Percentiles rank a stretch among this genome's conserved stretches.
Conservation (phyloP, 2,797 vertebrate species). For the Silurus aristotelis region DNA sequence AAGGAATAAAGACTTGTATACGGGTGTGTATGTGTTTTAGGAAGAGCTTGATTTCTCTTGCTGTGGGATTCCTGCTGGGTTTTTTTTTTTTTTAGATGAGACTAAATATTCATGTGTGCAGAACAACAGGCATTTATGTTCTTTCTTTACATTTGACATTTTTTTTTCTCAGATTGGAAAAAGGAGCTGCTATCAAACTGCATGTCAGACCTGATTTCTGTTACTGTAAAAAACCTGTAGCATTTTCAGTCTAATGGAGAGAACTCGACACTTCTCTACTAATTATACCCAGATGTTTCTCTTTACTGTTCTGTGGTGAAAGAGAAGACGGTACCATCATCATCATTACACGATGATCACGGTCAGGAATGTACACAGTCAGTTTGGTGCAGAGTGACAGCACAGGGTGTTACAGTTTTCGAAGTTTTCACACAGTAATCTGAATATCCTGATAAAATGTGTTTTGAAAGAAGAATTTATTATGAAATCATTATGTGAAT, state of each 20-base stretch:
- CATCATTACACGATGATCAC: background rate
- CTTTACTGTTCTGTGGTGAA: background rate
- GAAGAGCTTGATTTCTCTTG: background rate
- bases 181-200: too few species aligned
- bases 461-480: background rate
- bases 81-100: background rate
- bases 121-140: background rate
- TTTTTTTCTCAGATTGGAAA: background rate
- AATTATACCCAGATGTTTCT: background rate
- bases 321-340: too few species aligned
- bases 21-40: background rate
- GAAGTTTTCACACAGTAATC: background rate
- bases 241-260: background rate
- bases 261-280: background rate
- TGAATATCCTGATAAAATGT: background rate
- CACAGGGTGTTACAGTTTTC: too few species aligned
- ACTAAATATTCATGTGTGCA: background rate
- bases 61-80: background rate
- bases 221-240: too few species aligned
- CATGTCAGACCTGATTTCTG: too few species aligned
- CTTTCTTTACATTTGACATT: background rate
- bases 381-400: constrained; percentile 1
- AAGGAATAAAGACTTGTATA: too few species aligned
- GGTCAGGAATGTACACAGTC: background rate
- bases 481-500: background rate